These are phyloP conservation scores for Caenorhabditis remanei DNA, from an alignment of 1,140 invertebrate genomes.

Conservation along the genomic window DNA sequence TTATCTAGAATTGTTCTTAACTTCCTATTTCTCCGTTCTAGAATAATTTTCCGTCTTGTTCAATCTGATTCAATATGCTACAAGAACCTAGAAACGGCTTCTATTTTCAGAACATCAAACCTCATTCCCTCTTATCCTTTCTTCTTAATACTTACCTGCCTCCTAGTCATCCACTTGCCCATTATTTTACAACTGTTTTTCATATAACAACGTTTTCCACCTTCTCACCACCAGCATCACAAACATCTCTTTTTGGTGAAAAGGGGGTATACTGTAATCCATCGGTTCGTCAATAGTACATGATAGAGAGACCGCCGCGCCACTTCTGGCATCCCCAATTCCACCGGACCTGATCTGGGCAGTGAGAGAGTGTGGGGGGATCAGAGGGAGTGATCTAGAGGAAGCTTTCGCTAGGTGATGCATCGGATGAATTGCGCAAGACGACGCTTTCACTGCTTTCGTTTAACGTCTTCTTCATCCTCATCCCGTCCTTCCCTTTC, in stretches of 20 bases:
- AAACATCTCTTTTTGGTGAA: constrained; percentile 11
- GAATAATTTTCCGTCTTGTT: too few species aligned
- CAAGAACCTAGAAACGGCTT: not conserved
- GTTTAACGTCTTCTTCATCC: constrained; percentile 45
- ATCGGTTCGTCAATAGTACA: constrained; percentile 51
- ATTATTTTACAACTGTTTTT: constrained; percentile 49
- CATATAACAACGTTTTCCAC: not conserved
- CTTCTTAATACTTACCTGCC: not conserved
- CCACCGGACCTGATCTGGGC: constrained; percentile 48
- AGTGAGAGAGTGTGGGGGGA: constrained; percentile 4
- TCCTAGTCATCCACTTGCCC: not conserved
- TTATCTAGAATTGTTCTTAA: too few species aligned
- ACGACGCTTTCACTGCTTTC: constrained; percentile 55
- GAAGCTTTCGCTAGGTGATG: constrained; percentile 38
- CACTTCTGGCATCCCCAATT: constrained; percentile 35
- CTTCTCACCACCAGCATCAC: constrained; percentile 22
- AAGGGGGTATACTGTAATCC: constrained; percentile 47
- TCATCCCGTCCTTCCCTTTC: constrained; percentile 40
- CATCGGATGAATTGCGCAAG: constrained; percentile 52
- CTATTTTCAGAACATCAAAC: not conserved
- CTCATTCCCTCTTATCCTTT: not conserved
- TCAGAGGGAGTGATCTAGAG: not conserved
- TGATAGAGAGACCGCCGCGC: constrained; percentile 52
- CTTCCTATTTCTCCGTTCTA: too few species aligned
- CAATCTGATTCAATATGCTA: too few species aligned